A percentile compares a stretch with the other conserved stretches of the same genome.
Conservation (phyloP, 2,113 vertebrate species). For the Actenoides lindsayi region DNA sequence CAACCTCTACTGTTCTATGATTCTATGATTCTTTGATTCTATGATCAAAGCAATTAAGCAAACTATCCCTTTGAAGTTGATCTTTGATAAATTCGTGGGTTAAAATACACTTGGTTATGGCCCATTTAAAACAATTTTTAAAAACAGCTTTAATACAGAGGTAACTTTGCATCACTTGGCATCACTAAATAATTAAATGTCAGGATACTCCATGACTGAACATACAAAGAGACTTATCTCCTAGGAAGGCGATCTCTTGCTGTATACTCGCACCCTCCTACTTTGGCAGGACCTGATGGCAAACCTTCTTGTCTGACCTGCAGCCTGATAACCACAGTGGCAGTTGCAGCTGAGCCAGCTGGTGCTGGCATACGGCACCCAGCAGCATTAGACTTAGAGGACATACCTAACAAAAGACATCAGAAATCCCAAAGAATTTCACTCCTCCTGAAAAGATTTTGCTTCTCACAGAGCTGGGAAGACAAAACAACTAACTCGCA, state of each 20-base stretch:
- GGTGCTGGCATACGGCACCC: accelerated
- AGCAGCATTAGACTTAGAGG: neutral
- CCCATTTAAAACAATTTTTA: neutral
- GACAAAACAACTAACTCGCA: neutral
- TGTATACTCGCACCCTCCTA: neutral
- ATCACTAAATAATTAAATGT: neutral
- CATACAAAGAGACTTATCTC: neutral
- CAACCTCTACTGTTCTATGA: too few relatives aligned
- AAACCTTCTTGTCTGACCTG: neutral
- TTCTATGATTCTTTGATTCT: too few relatives aligned
- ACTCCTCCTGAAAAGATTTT: neutral
- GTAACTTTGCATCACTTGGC: neutral
- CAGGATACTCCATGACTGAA: neutral
- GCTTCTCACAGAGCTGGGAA: neutral
- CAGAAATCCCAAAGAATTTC: neutral
- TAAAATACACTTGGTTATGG: neutral
- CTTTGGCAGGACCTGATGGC: neutral
- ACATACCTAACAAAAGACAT: neutral
- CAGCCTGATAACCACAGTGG: neutral
- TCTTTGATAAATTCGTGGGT: neutral
- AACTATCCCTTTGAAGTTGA: neutral
- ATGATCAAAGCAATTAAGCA: neutral
- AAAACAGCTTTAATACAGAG: neutral
- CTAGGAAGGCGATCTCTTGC: neutral
- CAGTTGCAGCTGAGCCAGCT: neutral